Conservation (phyloP, 2,888 invertebrate species). For the Smittia sp. region DNA sequence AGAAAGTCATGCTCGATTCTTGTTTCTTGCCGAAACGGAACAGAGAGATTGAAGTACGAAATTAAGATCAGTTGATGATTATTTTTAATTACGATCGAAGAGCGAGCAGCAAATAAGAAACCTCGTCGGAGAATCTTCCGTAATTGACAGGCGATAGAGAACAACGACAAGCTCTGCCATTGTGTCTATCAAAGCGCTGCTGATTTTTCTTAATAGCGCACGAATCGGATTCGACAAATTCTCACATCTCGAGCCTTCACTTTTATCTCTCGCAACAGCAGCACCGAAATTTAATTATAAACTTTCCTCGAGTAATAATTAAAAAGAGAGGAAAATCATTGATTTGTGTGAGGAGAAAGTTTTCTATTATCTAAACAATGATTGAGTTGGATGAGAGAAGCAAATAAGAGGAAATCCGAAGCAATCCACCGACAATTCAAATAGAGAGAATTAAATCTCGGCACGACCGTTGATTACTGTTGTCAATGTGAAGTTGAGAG, state of each 20-base stretch:
- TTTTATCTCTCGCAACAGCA: neutral
- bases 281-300: constrained; percentile 36
- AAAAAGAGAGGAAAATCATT: constrained; percentile 3
- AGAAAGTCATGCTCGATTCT: constrained; percentile 31
- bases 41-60: neutral
- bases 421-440: no score
- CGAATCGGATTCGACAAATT: neutral
- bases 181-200: constrained; percentile 10
- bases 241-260: neutral
- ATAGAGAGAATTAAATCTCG: constrained; percentile 16
- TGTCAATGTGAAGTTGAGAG: constrained; percentile 1
- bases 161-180: constrained; percentile 37
- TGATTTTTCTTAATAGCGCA: neutral
- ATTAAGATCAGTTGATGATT: constrained; percentile 41
- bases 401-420: neutral
- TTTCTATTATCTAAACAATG: constrained; percentile 14
- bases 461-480: constrained; percentile 20
- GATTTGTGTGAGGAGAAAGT: constrained; percentile 17
- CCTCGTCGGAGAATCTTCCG: constrained; percentile 18
- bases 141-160: constrained; percentile 41
- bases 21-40: neutral
- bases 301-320: constrained; percentile 31
- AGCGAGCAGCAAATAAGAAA: constrained; percentile 9
- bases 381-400: neutral
- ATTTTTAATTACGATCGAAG: constrained; percentile 38